A percentile compares a stretch with the other conserved stretches of the same genome.
phyloP scores from a whole-genome alignment of 2,888 invertebrate genomes.

The Apotomis turbidana region DNA sequence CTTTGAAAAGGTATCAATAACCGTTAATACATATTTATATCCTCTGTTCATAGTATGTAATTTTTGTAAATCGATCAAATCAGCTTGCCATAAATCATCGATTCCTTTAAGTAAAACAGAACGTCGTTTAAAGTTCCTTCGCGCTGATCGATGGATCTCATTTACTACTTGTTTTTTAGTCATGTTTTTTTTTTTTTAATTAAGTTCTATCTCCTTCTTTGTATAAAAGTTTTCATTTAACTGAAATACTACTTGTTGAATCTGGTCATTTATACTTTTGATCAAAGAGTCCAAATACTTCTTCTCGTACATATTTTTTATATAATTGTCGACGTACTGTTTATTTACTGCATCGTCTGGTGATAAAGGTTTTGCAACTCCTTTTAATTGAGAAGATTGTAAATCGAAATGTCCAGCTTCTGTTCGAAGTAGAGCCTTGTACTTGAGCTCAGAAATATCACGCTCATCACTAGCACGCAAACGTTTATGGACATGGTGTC shows the following conservation, averaged over 20 bases:
- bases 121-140: not conserved
- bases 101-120: not conserved
- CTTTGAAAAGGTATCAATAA: constrained; percentile 13
- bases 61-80: not conserved
- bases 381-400: not conserved
- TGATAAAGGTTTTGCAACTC: not conserved
- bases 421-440: constrained; percentile 5
- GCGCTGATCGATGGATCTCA: not conserved
- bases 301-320: constrained; percentile 2
- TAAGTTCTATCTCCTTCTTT: not conserved
- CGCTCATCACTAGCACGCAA: constrained; percentile 5
- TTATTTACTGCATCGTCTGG: not conserved
- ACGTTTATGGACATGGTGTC: constrained; percentile 9
- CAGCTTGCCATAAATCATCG: constrained; percentile 7
- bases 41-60: not conserved
- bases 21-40: constrained; percentile 6
- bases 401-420: not conserved
- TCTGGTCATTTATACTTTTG: not conserved
- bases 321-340: not conserved
- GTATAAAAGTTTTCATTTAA: not conserved
- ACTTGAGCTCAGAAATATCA: constrained; percentile 6
- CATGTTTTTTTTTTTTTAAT: not conserved
- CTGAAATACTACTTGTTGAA: not conserved
- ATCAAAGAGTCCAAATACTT: not conserved
- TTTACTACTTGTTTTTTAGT: not conserved